These are phyloP conservation scores for Salminus brasiliensis DNA, from an alignment of 2,113 vertebrate species.

Conservation along the genomic window DNA sequence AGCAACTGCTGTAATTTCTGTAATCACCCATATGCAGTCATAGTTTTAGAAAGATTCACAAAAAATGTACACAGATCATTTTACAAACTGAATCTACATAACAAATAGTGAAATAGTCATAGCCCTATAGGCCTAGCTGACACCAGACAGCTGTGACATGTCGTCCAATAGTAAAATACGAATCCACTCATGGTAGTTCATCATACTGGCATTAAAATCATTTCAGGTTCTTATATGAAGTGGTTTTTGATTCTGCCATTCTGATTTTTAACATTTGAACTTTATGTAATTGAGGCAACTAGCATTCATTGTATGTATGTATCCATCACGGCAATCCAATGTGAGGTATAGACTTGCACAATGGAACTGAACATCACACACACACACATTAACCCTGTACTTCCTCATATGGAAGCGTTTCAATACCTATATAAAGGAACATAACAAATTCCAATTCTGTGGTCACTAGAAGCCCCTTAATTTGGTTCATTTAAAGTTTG, in stretches of 20 bases:
- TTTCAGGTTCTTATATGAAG: not conserved
- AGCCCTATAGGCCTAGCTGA: constrained; percentile 4
- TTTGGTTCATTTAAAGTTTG: not conserved
- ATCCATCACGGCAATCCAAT: constrained; percentile 7
- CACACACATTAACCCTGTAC: constrained; percentile 17
- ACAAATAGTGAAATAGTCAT: constrained; percentile 14
- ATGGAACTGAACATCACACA: constrained; percentile 19
- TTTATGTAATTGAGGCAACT: constrained; percentile 7
- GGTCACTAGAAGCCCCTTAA: not conserved
- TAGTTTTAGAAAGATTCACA: constrained; percentile 6
- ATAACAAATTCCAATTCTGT: constrained; percentile 8
- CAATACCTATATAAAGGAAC: constrained; percentile 5
- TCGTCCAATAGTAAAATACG: constrained; percentile 13
- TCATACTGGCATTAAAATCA: constrained; percentile 27
- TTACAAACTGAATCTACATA: constrained; percentile 27
- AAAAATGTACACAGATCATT: constrained; percentile 31
- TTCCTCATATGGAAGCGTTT: not conserved
- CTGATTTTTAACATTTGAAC: not conserved
- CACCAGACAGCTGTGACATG: not conserved
- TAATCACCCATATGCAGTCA: not conserved
- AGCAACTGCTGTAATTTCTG: not conserved
- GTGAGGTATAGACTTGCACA: constrained; percentile 33
- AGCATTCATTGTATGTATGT: not conserved
- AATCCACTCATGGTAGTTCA: not conserved
- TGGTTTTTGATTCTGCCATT: not conserved